Evolutionary conservation across 2,797 vertebrate genomes (phyloP), one percentile per base, ranked within the genome.

Genomic region (Chromis chromis): DNA sequence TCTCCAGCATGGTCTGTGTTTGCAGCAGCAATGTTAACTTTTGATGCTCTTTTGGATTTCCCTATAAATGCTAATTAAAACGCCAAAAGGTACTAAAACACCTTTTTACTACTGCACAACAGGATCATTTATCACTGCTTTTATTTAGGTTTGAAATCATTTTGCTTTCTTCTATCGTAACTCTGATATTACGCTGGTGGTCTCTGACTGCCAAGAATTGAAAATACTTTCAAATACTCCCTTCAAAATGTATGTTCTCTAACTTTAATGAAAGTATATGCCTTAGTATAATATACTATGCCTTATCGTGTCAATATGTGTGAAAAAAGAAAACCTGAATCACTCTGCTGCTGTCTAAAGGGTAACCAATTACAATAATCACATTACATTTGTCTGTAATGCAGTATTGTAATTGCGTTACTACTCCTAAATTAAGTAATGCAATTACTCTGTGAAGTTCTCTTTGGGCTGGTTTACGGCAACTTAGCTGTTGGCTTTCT

Each of bases 181-280:
- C 53, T 64, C 16, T 11, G 10, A 25, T 52, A 44, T 60, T 42
- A 4, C 2, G 54, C 3, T 2, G 31, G 25, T 33, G 5, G 27
- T 46, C 54, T 57, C 6, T n/a, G 14, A 4, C 3, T 28, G 25
- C 44, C 24, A 50, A 57, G 36, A 6, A 61, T 46, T 49, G 22
- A 12, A 24, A 57, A 21, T n/a, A 33, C 8, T n/a, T 19, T 74
- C 14, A 48, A 70, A 44, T n/a, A 0, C 5, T 46, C 4, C 13
- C 3, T 33, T 16, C 5, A 36, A 49, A 50, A 42, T 28, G 8
- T 46, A 21, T 4, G 19, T 57, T 77, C 75, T 25, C 77, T 36
- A 57, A 17, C 22, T 21, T 40, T 11, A 2, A 22, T 68, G 59
- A 70, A 85, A 60, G 39, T n/a, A 24, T 9, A 66, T 25, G 25